Evolutionary conservation across 2,888 invertebrate genomes (phyloP).

Genomic region (Hemithea aestivaria): DNA sequence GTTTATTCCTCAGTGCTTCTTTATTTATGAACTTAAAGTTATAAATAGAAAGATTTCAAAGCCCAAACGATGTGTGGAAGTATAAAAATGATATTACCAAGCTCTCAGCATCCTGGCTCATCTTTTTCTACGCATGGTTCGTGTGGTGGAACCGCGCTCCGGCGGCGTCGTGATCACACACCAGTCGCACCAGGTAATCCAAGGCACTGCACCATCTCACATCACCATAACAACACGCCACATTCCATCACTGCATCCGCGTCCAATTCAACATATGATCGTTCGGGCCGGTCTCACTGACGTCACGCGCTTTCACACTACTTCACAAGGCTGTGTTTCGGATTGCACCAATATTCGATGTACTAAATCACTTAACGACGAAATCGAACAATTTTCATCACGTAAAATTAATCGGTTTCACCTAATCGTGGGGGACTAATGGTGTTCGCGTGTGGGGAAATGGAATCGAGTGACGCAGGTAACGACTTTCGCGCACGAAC

Average conservation of each 20-base stretch:
- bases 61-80: too few relatives aligned
- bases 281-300: slow-evolving; percentile 67
- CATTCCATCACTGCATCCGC: slow-evolving; percentile 79
- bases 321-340: slow-evolving; percentile 58
- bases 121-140: slow-evolving; percentile 84
- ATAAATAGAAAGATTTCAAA: too few relatives aligned
- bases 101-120: slow-evolving; percentile 85
- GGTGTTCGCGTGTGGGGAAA: slow-evolving; percentile 65
- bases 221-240: slow-evolving; percentile 71
- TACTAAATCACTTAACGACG: slow-evolving; percentile 36
- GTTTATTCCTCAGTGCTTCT: neutral
- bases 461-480: slow-evolving; percentile 69
- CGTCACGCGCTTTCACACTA: slow-evolving; percentile 74
- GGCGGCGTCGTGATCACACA: slow-evolving; percentile 53
- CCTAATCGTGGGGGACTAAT: slow-evolving; percentile 42
- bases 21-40: too few relatives aligned
- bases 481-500: slow-evolving; percentile 78
- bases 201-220: slow-evolving; percentile 63
- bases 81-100: slow-evolving; percentile 80
- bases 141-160: slow-evolving; percentile 61
- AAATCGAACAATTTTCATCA: slow-evolving; percentile 40
- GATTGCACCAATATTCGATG: slow-evolving; percentile 33
- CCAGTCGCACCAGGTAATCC: slow-evolving; percentile 61
- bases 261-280: slow-evolving; percentile 72
- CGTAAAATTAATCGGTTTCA: slow-evolving; percentile 50